Evolutionary conservation across 2,113 vertebrate species (phyloP).

Genomic region (Raja brachyura): DNA sequence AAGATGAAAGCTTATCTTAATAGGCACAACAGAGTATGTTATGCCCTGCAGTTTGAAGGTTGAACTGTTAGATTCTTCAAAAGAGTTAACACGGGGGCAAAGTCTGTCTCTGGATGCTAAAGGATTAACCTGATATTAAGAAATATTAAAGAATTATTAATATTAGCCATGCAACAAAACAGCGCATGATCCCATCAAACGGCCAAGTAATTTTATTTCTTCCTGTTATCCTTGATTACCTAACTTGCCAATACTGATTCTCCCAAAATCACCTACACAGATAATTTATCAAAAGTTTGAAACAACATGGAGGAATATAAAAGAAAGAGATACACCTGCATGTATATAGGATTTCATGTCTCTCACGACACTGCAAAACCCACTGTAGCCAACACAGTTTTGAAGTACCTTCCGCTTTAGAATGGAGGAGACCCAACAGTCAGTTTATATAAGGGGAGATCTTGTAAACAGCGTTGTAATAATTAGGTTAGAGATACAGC

Average conservation of each 20-base stretch:
- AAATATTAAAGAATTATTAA: not conserved
- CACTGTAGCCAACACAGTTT: not conserved
- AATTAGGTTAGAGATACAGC: too few species aligned
- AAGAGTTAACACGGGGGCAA: not conserved
- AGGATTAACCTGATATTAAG: constrained; percentile 21
- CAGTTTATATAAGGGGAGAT: too few species aligned
- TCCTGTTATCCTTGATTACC: not conserved
- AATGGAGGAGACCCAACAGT: too few species aligned
- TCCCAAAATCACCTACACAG: not conserved
- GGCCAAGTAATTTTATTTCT: not conserved
- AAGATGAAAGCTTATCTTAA: not conserved
- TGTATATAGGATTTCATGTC: too few species aligned
- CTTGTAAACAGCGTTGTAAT: too few species aligned
- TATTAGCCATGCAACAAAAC: not conserved
- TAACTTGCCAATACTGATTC: not conserved
- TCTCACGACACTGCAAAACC: too few species aligned
- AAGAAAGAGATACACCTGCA: not conserved
- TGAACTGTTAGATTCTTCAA: not conserved
- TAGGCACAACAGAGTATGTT: not conserved
- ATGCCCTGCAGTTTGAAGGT: not conserved
- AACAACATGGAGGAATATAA: not conserved
- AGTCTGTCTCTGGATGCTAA: not conserved
- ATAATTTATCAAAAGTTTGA: constrained; percentile 19
- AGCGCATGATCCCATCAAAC: not conserved
- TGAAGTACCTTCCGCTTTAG: too few species aligned